Evolutionary conservation across 2,797 vertebrate genomes (phyloP).

Genomic region (Morus bassanus): DNA sequence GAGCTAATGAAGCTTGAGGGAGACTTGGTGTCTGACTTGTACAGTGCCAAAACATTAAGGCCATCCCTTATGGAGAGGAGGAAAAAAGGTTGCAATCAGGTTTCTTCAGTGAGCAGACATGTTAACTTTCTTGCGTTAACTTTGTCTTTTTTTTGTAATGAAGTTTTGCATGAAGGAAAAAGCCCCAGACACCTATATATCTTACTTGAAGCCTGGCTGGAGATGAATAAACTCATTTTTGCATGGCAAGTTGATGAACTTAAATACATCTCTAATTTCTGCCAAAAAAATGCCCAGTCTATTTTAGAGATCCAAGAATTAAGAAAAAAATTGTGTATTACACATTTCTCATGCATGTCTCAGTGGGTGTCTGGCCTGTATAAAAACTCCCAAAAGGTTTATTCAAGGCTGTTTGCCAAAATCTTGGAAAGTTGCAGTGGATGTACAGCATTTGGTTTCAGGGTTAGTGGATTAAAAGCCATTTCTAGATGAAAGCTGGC

Average conservation of each 20-base stretch:
- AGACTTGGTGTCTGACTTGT: not conserved
- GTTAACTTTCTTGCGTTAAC: not conserved
- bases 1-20: not conserved
- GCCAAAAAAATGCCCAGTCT: conserved; percentile 30
- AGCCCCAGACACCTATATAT: not conserved
- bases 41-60: not conserved
- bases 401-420: not conserved
- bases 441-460: not conserved
- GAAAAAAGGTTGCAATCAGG: not conserved
- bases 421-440: not conserved
- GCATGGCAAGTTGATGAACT: not conserved
- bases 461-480: not conserved
- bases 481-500: not conserved
- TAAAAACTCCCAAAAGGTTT: not conserved
- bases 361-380: conserved; percentile 10
- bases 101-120: not conserved
- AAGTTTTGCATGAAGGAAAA: conserved; percentile 1
- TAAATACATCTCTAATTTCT: not conserved
- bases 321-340: not conserved
- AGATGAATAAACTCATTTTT: conserved; percentile 43
- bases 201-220: conserved; percentile 8
- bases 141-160: conserved; percentile 18
- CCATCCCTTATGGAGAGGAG: not conserved
- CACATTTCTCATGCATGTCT: conserved; percentile 20
- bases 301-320: not conserved